Base-by-base conservation (phyloP, 1,140 invertebrate genomes). In the Philotrypesis tridentata region DNA sequence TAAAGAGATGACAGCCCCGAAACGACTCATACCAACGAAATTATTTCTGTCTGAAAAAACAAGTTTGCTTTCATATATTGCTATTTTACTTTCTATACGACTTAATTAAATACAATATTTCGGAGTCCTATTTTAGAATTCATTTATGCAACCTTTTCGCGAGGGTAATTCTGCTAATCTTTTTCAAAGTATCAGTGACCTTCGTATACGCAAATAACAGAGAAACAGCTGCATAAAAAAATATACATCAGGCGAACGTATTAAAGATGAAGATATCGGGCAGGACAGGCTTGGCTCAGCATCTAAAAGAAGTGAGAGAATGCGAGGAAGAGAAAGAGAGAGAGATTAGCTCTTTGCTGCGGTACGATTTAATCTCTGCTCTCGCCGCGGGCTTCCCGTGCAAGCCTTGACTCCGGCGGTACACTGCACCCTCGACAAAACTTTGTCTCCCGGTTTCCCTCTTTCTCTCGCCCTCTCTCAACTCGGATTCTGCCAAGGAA, bases 331-430 rank as follows among this genome's bases (percentile, higher is more conserved):
- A n/a, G n/a, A n/a, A 76, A 84, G 79, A 85, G 61, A 75, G 79
- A 81, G 43, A 83, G 83, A 90, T 90, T 90, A 90, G 88, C 88
- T 89, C 89, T 89, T 89, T 89, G 88, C 85, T 81, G 85, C 70
- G 85, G 85, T 86, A 83, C 87, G 88, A 90, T 89, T 90, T 89
- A 90, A 90, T 90, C 89, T 89, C 83, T 84, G 82, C 80, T 75
- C 80, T 75, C 84, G 86, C 87, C 86, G 85, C 88, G 81, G 87
- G 85, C 84, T 85, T 85, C 85, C 80, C 83, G 33, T 60, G 80
- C 83, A 55, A 48, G 21, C 68, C 70, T 63, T 21, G 27, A 78
- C 61, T 25, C 72, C 71, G n/a, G 65, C 65, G 68, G 31, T 72
- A 72, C 37, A 37, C 43, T 78, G 21, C 61, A 61, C 75, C 12